Evolutionary conservation across 2,113 vertebrate genomes (phyloP).

Genomic region (Laticauda colubrina): DNA sequence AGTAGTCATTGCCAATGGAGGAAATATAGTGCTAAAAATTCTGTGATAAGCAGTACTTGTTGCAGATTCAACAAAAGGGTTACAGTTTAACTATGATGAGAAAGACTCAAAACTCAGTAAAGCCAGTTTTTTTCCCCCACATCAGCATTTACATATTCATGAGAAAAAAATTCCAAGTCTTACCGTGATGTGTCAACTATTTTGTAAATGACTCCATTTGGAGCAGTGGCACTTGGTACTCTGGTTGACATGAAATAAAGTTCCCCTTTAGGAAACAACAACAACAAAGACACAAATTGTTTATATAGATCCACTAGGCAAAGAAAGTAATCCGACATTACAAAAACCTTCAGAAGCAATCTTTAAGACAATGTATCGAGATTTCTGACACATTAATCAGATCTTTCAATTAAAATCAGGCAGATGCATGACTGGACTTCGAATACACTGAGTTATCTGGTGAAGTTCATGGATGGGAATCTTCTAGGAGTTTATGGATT

Average conservation of each 20-base stretch:
- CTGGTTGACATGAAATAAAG: conserved; percentile 94
- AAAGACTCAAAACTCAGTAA: conserved; percentile 12
- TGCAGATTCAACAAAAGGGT: neutral
- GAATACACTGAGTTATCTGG: neutral
- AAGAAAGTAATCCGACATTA: neutral
- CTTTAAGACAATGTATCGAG: neutral
- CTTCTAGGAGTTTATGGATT: neutral
- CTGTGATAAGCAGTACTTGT: neutral
- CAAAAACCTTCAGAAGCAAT: neutral
- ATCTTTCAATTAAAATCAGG: neutral
- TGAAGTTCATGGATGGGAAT: neutral
- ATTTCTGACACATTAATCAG: neutral
- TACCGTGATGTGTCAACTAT: conserved; percentile 92
- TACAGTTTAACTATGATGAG: neutral
- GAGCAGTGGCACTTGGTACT: conserved; percentile 80
- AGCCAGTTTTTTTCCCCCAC: neutral
- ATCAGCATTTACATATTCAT: conserved; percentile 34
- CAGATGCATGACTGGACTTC: neutral
- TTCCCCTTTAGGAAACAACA: conserved; percentile 74
- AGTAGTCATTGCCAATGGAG: neutral
- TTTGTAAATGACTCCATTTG: conserved; percentile 89
- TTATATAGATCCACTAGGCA: neutral
- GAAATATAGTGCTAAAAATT: neutral
- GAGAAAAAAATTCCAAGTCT: conserved; percentile 24
- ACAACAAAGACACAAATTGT: conserved; percentile 22